Conservation (phyloP, 2,888 invertebrate genomes). For the Nebria salina region DNA sequence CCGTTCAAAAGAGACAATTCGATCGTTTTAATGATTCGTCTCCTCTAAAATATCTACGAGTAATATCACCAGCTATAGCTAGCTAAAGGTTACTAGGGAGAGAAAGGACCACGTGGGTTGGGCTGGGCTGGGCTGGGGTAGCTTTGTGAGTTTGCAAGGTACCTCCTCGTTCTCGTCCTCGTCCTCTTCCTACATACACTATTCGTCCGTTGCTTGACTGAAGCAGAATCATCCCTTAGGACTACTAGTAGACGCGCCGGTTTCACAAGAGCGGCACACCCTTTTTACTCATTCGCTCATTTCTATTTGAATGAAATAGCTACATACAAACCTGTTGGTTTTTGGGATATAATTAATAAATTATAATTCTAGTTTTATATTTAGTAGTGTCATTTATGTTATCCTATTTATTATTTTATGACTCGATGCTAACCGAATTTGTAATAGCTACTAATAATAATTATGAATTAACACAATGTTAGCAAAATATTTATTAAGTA, state of each 20-base stretch:
- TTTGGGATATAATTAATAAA: too few relatives aligned
- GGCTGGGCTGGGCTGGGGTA: not conserved
- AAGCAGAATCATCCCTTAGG: conserved; percentile 62
- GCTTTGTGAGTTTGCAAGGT: not conserved
- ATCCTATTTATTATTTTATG: not conserved
- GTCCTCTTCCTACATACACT: not conserved
- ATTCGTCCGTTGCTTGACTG: conserved; percentile 52
- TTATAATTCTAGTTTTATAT: too few relatives aligned
- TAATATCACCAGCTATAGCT: not conserved
- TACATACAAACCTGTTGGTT: too few relatives aligned
- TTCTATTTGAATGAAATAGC: too few relatives aligned
- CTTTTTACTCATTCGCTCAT: not conserved
- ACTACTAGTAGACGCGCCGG: not conserved
- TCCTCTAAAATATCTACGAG: not conserved
- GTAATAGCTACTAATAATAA: too few relatives aligned
- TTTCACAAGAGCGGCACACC: not conserved
- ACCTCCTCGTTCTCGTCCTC: not conserved
- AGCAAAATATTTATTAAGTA: too few relatives aligned
- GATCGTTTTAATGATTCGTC: conserved; percentile 1
- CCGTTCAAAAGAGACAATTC: not conserved
- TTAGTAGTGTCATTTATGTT: not conserved
- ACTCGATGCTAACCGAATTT: too few relatives aligned
- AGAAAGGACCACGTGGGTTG: not conserved
- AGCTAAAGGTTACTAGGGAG: not conserved
- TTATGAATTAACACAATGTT: too few relatives aligned